These are phyloP conservation scores for Apodemia zela DNA, from an alignment of 2,888 invertebrate genomes.

Conservation along the genomic window DNA sequence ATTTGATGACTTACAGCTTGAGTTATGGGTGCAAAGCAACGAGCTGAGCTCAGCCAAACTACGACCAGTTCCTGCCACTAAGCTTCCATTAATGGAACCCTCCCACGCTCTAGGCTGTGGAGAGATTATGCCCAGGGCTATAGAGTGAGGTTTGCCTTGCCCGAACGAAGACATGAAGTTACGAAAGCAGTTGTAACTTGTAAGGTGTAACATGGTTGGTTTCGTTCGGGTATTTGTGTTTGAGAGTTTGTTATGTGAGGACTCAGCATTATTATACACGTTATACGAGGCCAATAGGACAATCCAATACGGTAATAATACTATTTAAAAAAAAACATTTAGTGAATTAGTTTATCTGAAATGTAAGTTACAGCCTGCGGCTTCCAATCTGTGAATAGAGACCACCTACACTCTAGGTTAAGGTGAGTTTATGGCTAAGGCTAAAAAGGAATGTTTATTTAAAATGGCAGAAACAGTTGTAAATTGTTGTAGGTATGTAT, in stretches of 20 bases:
- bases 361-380: no score
- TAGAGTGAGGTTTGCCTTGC: slow-evolving; percentile 55
- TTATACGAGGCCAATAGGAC: no score
- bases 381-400: no score
- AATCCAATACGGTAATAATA: no score
- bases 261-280: no score
- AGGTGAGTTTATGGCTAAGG: no score
- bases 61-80: slow-evolving; percentile 41
- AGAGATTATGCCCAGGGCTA: slow-evolving; percentile 48
- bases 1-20: slow-evolving; percentile 56
- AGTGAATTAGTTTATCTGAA: no score
- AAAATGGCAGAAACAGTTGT: no score
- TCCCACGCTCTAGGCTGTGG: slow-evolving; percentile 54
- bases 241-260: slow-evolving; percentile 22
- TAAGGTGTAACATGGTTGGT: slow-evolving; percentile 32
- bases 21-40: slow-evolving; percentile 75
- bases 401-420: no score
- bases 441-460: no score
- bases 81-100: slow-evolving; percentile 38
- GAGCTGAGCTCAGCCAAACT: slow-evolving; percentile 71
- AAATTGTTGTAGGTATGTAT: no score
- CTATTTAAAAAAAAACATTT: no score
- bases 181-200: slow-evolving; percentile 40
- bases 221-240: slow-evolving; percentile 30
- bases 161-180: slow-evolving; percentile 46